Evolutionary conservation across 2,888 invertebrate species (phyloP).

Genomic region (Galerucella nymphaeae): DNA sequence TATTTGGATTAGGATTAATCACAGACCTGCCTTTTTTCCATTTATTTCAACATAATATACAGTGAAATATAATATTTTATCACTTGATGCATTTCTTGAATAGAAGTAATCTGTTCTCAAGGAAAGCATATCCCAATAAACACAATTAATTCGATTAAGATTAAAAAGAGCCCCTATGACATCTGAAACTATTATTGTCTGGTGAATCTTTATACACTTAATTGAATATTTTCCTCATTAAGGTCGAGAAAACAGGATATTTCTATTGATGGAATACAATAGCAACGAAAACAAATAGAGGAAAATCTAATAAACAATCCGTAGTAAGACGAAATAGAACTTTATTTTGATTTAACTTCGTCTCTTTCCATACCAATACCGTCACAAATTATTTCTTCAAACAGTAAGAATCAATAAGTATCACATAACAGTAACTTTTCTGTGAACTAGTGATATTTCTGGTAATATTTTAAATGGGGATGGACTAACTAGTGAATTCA

Average conservation of each 20-base stretch:
- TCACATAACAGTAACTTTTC: no score
- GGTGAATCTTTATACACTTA: slow-evolving; percentile 35
- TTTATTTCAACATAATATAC: no score
- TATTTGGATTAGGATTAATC: no score
- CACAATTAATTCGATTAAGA: slow-evolving; percentile 21
- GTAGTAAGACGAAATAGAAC: slow-evolving; percentile 27
- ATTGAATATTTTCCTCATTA: slow-evolving; percentile 43
- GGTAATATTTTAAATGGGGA: no score
- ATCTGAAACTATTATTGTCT: slow-evolving; percentile 26
- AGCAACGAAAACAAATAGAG: slow-evolving; percentile 31
- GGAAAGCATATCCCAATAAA: slow-evolving; percentile 2
- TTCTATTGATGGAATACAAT: slow-evolving; percentile 38
- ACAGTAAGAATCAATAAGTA: no score
- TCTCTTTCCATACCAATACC: slow-evolving; percentile 7
- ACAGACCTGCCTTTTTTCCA: no score
- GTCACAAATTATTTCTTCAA: not conserved
- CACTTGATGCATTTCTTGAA: not conserved
- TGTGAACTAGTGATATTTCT: no score
- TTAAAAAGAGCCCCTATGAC: slow-evolving; percentile 35
- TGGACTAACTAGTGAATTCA: no score
- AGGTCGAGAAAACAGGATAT: slow-evolving; percentile 37
- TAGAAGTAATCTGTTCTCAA: not conserved
- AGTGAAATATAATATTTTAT: no score
- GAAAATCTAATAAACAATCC: slow-evolving; percentile 39
- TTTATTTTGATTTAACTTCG: slow-evolving; percentile 25